Evolutionary conservation across 2,888 invertebrate genomes (phyloP), one percentile per base, ranked within the genome.

Genomic region (Zelleria hepariella): DNA sequence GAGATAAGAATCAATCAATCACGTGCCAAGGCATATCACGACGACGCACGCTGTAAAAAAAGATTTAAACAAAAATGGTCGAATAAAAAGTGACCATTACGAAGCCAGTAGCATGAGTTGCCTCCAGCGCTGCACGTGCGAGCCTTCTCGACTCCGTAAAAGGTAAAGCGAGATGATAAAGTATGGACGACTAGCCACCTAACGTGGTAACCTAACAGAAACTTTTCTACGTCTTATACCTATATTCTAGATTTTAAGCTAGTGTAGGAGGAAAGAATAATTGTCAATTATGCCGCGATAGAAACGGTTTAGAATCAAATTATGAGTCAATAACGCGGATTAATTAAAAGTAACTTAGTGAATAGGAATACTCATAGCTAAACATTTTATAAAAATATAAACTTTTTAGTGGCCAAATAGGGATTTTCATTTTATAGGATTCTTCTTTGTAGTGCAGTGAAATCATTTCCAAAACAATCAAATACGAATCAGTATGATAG

Each of bases 101-200:
- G 73, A 81, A 73, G 70, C 77, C 85, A 75, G 87, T 86, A 86
- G 85, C 85, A 63, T 62, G 65, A 65, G 64, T 67, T 63, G 83
- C 82, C 80, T 66, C 71, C 66, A 73, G 85, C 73, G 64, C 57
- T 82, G 77, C 86, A 84, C 85, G 84, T 83, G 85, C 85, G 78
- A 24, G 18, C 25, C 7, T 48, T 54, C 23, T n/a, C 48, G 8
- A 20, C 21, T 24, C 57, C 57, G 23, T 57, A 57, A 47, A 57
- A 48, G 57, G 57, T 18, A 47, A 24, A 7, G 24, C 57, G 24
- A 57, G 57, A 57, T 26, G 25, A 57, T 56, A 56, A 56, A 26
- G 32, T 42, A 42, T 42, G 10, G 32, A 42, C 32, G 32, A 15
- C 15, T 10, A 10, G 32, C 32, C 5, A 42, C 32, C 15, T 42